Evolutionary conservation across 2,113 vertebrate species (phyloP), one percentile per base, ranked within the genome.

Genomic region (Calyptomena viridis): DNA sequence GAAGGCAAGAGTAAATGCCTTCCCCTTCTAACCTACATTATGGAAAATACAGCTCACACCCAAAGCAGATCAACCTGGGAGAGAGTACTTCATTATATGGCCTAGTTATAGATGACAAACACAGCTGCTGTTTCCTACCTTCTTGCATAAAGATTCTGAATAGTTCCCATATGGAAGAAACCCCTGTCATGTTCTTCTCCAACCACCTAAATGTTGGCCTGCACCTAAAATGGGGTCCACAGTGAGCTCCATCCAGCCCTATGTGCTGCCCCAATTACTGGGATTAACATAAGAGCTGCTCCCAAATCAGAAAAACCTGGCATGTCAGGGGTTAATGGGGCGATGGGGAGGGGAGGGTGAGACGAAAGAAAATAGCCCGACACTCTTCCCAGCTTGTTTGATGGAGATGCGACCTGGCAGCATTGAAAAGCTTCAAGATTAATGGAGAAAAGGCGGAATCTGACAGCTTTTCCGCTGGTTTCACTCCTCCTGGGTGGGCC

Each of bases 361-460:
- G 93, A 62, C 40, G 96, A 98, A 98, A 96, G 96, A 96, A 97
- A 97, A 96, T 90, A 95, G 89, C 91, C 93, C 91, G 18, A 97
- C 97, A 95, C 97, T 97, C 97, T 97, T 97, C 95, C 97, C 97
- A 97, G 98, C 97, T 98, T 94, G 97, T 99, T 99, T 99, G 99
- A 99, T 98, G 99, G 98, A 99, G 99, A 99, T 99, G 98, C 96
- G 97, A 99, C 98, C 98, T 99, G 99, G 99, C 99, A 99, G 98
- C 97, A 98, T 97, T 98, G 98, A 98, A 99, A 99, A 98, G 98
- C 98, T 98, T 98, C 97, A 99, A 99, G 99, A 99, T 99, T 99
- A 99, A 99, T 99, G 99, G 98, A 98, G 98, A 98, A 98, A 98
- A 98, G 99, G 98, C 97, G 95, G 98, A 98, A 98, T 98, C 98